These are phyloP conservation scores for Megalops cyprinoides DNA, from an alignment of 2,797 vertebrate genomes.

Conservation along the genomic window DNA sequence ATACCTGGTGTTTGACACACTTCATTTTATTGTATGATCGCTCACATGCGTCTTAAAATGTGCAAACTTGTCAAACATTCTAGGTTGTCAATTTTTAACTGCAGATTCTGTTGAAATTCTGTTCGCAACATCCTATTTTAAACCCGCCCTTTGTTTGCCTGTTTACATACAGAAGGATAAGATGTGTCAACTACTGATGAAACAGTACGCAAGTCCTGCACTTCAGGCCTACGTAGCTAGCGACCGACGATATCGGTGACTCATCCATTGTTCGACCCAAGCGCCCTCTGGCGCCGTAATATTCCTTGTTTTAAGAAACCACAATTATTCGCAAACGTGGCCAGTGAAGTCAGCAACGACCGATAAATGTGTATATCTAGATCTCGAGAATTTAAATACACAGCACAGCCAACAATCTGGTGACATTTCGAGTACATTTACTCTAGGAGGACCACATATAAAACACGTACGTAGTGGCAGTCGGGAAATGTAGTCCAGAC, in stretches of 20 bases:
- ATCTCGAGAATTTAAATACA: not conserved
- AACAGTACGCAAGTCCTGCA: not conserved
- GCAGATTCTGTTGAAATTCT: too few relatives aligned
- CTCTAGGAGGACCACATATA: not conserved
- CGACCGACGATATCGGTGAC: not conserved
- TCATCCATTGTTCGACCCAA: not conserved
- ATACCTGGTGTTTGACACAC: too few relatives aligned
- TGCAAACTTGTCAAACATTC: too few relatives aligned
- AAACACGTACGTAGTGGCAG: not conserved
- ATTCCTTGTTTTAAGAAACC: not conserved
- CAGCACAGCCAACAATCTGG: not conserved
- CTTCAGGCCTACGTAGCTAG: not conserved
- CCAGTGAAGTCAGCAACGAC: not conserved
- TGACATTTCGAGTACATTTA: not conserved
- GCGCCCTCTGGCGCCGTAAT: slow-evolving; percentile 25
- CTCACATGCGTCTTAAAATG: too few relatives aligned
- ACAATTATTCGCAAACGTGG: not conserved
- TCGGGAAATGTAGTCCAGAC: slow-evolving; percentile 34
- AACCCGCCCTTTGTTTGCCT: not conserved
- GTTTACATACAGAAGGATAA: not conserved
- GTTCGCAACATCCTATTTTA: too few relatives aligned
- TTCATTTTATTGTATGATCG: too few relatives aligned
- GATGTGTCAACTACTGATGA: not conserved
- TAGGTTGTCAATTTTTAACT: too few relatives aligned
- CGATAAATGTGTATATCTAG: not conserved